A percentile compares a stretch with the other conserved stretches of the same genome.
phyloP scores from a whole-genome alignment of 2,888 invertebrate species.

The Serrognathus titanus region DNA sequence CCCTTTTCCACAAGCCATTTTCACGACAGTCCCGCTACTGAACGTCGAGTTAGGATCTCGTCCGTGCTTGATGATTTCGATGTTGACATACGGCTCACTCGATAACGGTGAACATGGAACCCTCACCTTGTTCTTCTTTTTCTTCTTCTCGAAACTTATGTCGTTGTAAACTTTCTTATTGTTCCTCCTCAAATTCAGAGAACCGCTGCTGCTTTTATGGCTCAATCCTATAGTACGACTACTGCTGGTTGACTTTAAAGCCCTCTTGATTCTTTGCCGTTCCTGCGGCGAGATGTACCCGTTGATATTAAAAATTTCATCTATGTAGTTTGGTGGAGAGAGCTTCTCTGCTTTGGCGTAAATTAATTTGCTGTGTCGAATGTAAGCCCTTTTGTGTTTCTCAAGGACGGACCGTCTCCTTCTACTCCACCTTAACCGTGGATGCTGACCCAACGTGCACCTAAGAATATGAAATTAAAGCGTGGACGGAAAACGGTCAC shows the following conservation, averaged over 20 bases:
- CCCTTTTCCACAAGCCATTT: slow-evolving; percentile 73
- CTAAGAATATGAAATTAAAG: slow-evolving; percentile 40
- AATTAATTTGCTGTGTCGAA: slow-evolving; percentile 35
- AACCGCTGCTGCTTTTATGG: slow-evolving; percentile 37
- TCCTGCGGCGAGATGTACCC: slow-evolving; percentile 4
- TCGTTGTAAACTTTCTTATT: slow-evolving; percentile 32
- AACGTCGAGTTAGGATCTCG: slow-evolving; percentile 68
- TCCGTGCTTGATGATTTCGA: slow-evolving; percentile 69
- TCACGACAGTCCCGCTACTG: slow-evolving; percentile 73
- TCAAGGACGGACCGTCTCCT: slow-evolving; percentile 57
- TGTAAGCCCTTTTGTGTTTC: slow-evolving; percentile 36
- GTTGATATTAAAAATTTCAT: slow-evolving; percentile 21
- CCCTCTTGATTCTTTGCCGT: slow-evolving; percentile 18
- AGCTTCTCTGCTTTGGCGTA: slow-evolving; percentile 29
- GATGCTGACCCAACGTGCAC: slow-evolving; percentile 83
- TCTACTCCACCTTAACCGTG: slow-evolving; percentile 78
- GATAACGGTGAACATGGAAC: slow-evolving; percentile 67
- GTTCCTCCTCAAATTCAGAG: slow-evolving; percentile 35
- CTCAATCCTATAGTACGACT: slow-evolving; percentile 26
- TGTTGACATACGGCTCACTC: slow-evolving; percentile 62
- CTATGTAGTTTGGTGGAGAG: slow-evolving; percentile 16
- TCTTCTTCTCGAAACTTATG: slow-evolving; percentile 23
- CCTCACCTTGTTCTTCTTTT: slow-evolving; percentile 38
- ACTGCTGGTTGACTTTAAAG: slow-evolving; percentile 23
- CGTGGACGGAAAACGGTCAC: neutral